phyloP scores from a whole-genome alignment of 2,888 invertebrate species.

The Drosophila merina region DNA sequence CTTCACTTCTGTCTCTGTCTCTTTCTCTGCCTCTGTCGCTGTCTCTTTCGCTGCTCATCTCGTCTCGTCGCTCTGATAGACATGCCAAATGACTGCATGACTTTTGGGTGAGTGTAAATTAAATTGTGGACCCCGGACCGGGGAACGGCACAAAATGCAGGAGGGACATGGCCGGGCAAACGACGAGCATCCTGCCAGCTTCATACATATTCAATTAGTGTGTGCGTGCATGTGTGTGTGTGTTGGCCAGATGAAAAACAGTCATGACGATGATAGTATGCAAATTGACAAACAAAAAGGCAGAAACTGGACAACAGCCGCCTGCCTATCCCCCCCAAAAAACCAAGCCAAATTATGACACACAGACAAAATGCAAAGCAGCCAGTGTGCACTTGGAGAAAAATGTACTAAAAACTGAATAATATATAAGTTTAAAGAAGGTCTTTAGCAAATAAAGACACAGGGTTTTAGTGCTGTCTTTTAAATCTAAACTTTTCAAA shows the following conservation, averaged over 20 bases:
- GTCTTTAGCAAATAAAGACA: too few species aligned
- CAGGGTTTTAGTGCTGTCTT: too few species aligned
- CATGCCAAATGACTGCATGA: conserved; percentile 80
- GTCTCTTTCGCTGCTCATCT: conserved; percentile 33
- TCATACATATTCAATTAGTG: conserved; percentile 80
- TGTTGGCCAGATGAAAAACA: conserved; percentile 69
- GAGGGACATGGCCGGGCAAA: conserved; percentile 51
- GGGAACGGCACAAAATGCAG: conserved; percentile 39
- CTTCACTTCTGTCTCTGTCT: background rate
- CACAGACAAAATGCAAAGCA: conserved; percentile 66
- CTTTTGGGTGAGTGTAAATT: conserved; percentile 79
- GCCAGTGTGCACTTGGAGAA: conserved; percentile 6
- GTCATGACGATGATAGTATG: conserved; percentile 81
- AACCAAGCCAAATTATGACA: conserved; percentile 65
- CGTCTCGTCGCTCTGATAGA: conserved; percentile 61
- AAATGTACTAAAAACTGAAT: background rate
- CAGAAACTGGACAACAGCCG: conserved; percentile 54
- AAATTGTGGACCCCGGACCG: conserved; percentile 65
- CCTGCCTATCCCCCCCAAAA: conserved; percentile 30
- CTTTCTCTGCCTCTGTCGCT: background rate
- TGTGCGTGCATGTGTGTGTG: conserved; percentile 47
- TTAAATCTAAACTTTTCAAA: background rate
- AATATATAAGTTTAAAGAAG: too few species aligned
- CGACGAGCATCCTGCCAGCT: conserved; percentile 58
- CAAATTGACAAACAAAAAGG: conserved; percentile 81